Conservation (phyloP, 1,140 invertebrate species). For the Melipona quadrifasciata region DNA sequence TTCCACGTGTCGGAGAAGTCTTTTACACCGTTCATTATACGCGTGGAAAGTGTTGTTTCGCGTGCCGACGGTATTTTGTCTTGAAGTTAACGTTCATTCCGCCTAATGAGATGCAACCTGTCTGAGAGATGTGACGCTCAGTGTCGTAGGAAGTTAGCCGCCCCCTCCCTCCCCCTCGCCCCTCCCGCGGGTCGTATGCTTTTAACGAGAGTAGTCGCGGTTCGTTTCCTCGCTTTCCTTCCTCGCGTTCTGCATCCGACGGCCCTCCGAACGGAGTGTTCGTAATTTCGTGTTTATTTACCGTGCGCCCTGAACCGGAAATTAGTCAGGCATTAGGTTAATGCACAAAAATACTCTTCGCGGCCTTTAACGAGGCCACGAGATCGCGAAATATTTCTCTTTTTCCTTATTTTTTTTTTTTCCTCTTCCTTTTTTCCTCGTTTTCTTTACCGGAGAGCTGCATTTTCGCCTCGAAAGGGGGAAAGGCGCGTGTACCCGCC, state of each 20-base stretch:
- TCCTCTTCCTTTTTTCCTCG: too few species aligned
- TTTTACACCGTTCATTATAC: not conserved
- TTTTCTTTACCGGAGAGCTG: not conserved
- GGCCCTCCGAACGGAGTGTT: conserved; percentile 22
- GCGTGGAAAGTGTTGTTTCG: not conserved
- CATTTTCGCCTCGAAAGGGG: conserved; percentile 20
- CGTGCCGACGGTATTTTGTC: conserved; percentile 12
- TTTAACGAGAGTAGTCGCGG: conserved; percentile 44
- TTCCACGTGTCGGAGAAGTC: too few species aligned
- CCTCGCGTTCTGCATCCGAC: conserved; percentile 23
- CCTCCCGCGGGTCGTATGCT: conserved; percentile 36
- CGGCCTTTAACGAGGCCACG: conserved; percentile 29
- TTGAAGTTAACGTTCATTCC: conserved; percentile 38
- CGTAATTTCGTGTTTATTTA: conserved; percentile 54
- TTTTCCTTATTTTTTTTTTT: too few species aligned
- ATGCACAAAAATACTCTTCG: conserved; percentile 23
- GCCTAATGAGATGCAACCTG: conserved; percentile 47
- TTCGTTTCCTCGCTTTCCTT: conserved; percentile 50
- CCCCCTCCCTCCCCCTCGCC: too few species aligned
- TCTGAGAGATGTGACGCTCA: conserved; percentile 24
- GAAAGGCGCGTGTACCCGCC: not conserved
- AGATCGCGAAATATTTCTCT: conserved; percentile 13
- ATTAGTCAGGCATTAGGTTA: conserved; percentile 37
- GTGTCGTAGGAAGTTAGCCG: conserved; percentile 8
- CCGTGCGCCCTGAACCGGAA: not conserved